Conservation (phyloP, 2,113 vertebrate genomes). For the Platycercus adscitus region DNA sequence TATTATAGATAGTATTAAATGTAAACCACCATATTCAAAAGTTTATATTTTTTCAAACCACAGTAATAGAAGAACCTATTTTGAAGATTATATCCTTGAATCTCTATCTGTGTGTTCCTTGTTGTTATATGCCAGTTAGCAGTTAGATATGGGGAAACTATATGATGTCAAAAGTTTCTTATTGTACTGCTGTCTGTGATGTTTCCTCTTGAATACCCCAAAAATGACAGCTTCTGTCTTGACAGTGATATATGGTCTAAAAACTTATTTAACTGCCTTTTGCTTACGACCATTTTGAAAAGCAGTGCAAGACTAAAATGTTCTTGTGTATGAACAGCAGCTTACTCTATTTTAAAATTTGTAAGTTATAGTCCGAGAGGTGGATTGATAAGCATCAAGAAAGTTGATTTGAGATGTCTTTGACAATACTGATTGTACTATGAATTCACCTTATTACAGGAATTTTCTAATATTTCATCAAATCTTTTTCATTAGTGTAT, state of each 20-base stretch:
- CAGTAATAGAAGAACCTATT: not conserved
- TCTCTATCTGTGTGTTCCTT: not conserved
- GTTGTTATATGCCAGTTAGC: not conserved
- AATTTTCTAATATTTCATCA: not conserved
- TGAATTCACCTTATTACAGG: not conserved
- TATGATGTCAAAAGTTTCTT: not conserved
- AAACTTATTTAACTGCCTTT: not conserved
- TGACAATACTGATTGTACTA: not conserved
- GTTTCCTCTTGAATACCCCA: not conserved
- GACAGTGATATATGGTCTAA: not conserved
- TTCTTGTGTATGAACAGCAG: not conserved
- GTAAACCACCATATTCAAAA: not conserved
- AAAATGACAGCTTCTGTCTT: not conserved
- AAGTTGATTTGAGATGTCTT: not conserved
- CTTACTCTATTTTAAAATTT: not conserved
- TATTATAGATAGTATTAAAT: not conserved
- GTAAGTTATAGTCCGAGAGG: not conserved
- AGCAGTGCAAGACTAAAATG: not conserved
- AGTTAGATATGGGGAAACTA: not conserved
- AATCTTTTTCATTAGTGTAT: not conserved
- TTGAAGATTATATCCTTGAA: constrained; percentile 7
- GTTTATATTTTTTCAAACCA: not conserved
- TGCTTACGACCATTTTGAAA: not conserved
- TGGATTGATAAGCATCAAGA: not conserved
- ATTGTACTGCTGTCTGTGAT: not conserved